Conservation (phyloP, 1,140 invertebrate genomes). For the Meloidogyne exigua region DNA sequence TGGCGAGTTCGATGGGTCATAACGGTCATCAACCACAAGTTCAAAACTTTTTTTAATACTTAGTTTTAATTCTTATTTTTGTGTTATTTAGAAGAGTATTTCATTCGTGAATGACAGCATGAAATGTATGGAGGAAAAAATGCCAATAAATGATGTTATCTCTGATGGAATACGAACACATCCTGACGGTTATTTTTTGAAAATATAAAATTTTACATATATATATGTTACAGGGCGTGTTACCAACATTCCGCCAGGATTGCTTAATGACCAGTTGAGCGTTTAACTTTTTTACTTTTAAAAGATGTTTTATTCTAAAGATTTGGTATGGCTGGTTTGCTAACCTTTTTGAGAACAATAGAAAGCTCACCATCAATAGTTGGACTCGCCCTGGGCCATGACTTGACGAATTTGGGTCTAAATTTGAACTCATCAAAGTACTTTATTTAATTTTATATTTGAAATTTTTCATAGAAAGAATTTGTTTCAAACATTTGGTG, state of each 20-base stretch:
- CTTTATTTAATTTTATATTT: neutral
- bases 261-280: constrained; percentile 76
- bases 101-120: neutral
- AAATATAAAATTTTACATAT: neutral
- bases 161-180: constrained; percentile 37
- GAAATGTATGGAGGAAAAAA: neutral
- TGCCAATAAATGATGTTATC: neutral
- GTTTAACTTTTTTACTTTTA: neutral
- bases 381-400: constrained; percentile 88
- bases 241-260: constrained; percentile 92
- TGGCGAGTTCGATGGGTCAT: constrained; percentile 11
- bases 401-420: constrained; percentile 90
- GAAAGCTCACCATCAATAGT: constrained; percentile 73
- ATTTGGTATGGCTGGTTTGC: constrained; percentile 94
- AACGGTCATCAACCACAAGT: constrained; percentile 12
- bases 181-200: constrained; percentile 34
- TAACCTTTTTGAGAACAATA: constrained; percentile 93
- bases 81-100: neutral
- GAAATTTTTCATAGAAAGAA: constrained; percentile 66
- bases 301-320: constrained; percentile 68
- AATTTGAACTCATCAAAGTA: constrained; percentile 93
- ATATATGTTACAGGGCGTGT: constrained; percentile 69
- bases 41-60: neutral
- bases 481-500: constrained; percentile 92
- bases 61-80: neutral